Percentiles rank a stretch among this genome's conserved stretches.
Evolutionary conservation across 2,888 invertebrate species (phyloP).

Genomic region (Dryomyza anilis): DNA sequence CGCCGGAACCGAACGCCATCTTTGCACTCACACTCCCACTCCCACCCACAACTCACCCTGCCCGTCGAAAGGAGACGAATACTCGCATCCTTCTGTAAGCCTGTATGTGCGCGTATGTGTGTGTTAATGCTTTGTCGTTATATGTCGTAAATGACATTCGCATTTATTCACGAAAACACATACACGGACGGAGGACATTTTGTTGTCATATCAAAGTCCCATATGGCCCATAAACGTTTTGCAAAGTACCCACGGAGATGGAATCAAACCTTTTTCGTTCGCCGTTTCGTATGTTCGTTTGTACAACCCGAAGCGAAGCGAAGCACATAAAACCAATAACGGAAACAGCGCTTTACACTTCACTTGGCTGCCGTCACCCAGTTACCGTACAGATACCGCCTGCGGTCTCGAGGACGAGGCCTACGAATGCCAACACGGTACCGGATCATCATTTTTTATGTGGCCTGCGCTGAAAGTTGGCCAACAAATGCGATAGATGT

Average conservation of each 20-base stretch:
- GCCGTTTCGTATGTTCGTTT: too few species aligned
- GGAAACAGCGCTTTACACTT: conserved; percentile 59
- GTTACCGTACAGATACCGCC: background rate
- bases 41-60: background rate
- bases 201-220: conserved; percentile 60
- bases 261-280: conserved; percentile 46
- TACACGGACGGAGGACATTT: conserved; percentile 43
- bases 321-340: conserved; percentile 59
- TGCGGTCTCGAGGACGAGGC: conserved; percentile 1
- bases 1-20: background rate
- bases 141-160: conserved; percentile 3
- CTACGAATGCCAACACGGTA: conserved; percentile 20
- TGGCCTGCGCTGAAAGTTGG: conserved; percentile 51
- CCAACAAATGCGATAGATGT: conserved; percentile 36
- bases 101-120: background rate
- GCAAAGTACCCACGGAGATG: conserved; percentile 51
- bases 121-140: background rate
- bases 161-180: conserved; percentile 15
- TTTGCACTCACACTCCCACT: background rate
- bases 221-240: conserved; percentile 58
- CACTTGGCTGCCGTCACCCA: conserved; percentile 47
- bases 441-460: conserved; percentile 61
- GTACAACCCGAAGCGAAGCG: conserved; percentile 44
- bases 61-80: background rate
- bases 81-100: background rate